phyloP scores from a whole-genome alignment of 2,888 invertebrate genomes.

The Podabrus alpinus region DNA sequence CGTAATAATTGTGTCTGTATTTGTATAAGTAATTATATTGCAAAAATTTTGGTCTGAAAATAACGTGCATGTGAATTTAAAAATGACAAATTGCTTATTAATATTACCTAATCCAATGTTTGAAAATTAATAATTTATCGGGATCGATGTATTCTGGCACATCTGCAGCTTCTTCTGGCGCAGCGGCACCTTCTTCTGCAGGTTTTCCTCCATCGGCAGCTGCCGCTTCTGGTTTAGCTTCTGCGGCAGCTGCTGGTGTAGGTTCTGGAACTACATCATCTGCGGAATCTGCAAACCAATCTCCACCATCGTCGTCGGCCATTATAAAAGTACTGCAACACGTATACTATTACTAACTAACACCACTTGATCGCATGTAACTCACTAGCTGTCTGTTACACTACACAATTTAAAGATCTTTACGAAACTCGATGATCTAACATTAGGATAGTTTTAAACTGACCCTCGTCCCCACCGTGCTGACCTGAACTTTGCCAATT shows the following conservation, averaged over 20 bases:
- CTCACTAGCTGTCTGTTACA: conserved; percentile 20
- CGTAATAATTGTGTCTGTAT: conserved; percentile 84
- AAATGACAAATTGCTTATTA: not conserved
- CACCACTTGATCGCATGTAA: conserved; percentile 2
- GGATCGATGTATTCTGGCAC: conserved; percentile 60
- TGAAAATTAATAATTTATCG: conserved; percentile 71
- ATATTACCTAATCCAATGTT: conserved; percentile 78
- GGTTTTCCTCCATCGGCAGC: conserved; percentile 43
- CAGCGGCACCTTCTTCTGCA: conserved; percentile 55
- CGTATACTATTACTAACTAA: conserved; percentile 4
- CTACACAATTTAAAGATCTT: conserved; percentile 37
- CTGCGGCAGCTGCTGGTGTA: conserved; percentile 43
- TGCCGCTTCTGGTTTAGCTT: conserved; percentile 41
- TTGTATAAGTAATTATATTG: conserved; percentile 83
- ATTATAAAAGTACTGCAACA: conserved; percentile 22
- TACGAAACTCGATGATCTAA: conserved; percentile 43
- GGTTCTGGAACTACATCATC: conserved; percentile 31
- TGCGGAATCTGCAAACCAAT: conserved; percentile 42
- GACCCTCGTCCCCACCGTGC: conserved; percentile 44
- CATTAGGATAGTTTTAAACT: conserved; percentile 50
- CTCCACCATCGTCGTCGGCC: conserved; percentile 41
- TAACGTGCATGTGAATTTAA: not conserved
- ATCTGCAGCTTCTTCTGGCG: conserved; percentile 52
- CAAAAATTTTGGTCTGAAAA: conserved; percentile 73
- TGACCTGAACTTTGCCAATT: conserved; percentile 49